Conservation (phyloP, 2,113 vertebrate genomes). For the Pseudois nayaur region DNA sequence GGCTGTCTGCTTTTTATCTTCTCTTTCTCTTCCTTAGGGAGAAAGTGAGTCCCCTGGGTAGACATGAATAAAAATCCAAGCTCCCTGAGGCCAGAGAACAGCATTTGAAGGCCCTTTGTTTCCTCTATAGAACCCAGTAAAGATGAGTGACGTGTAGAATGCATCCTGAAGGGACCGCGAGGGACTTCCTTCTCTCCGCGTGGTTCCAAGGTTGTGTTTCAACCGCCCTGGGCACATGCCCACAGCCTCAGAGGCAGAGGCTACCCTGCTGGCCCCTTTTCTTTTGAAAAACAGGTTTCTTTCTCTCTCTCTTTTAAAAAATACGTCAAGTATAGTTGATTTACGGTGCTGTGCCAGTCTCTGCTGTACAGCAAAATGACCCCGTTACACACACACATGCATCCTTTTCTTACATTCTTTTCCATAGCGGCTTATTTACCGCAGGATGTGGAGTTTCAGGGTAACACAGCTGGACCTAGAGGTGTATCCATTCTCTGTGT, state of each 20-base stretch:
- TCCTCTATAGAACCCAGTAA: not conserved
- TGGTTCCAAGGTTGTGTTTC: not conserved
- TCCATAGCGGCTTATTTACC: not conserved
- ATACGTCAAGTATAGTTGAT: not conserved
- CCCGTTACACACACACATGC: fast-evolving
- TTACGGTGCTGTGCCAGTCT: fast-evolving
- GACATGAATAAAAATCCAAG: not conserved
- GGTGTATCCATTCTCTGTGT: fast-evolving
- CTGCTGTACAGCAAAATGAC: not conserved
- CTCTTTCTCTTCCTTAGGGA: not conserved
- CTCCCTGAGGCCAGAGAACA: not conserved
- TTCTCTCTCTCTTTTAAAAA: not conserved
- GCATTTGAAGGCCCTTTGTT: not conserved
- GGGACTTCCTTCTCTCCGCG: fast-evolving
- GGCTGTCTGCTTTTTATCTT: not conserved
- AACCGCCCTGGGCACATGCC: fast-evolving
- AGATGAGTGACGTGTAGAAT: not conserved
- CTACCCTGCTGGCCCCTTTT: not conserved
- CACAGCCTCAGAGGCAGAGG: not conserved
- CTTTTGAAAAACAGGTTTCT: not conserved
- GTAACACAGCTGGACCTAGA: too few species aligned
- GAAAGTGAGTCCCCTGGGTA: not conserved
- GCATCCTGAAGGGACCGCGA: not conserved
- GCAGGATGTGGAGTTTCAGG: not conserved
- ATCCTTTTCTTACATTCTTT: not conserved